Conservation (phyloP, 2,113 vertebrate species). For the Thalassarche chlororhynchos region DNA sequence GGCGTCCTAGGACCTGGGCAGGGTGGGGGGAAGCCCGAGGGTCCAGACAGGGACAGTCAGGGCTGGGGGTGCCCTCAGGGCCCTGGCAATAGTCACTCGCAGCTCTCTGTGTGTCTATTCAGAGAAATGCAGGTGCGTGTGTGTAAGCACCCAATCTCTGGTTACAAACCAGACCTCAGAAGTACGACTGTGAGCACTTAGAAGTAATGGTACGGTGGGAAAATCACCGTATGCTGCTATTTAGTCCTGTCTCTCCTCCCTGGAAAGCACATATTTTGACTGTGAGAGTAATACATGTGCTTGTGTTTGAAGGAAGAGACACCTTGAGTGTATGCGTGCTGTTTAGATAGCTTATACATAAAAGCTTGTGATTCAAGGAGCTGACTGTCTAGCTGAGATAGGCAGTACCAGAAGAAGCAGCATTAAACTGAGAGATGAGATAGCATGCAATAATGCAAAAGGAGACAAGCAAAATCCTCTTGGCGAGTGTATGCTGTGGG, state of each 20-base stretch:
- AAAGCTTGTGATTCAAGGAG: constrained; percentile 30
- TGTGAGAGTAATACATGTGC: not conserved
- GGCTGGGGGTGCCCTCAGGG: not conserved
- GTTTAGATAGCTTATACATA: constrained; percentile 19
- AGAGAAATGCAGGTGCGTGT: not conserved
- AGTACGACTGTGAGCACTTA: not conserved
- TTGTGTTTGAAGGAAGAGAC: constrained; percentile 28
- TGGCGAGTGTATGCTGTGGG: not conserved
- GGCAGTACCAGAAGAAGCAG: not conserved
- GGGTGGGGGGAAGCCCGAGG: accelerated
- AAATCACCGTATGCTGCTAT: not conserved
- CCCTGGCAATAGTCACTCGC: not conserved
- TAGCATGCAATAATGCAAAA: constrained; percentile 31
- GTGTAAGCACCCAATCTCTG: not conserved
- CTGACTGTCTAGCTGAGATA: constrained; percentile 33
- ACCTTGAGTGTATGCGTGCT: not conserved
- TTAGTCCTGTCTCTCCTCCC: not conserved
- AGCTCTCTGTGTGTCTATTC: not conserved
- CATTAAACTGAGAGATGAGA: constrained; percentile 45
- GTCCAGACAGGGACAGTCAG: not conserved
- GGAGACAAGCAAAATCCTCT: not conserved
- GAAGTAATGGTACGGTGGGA: not conserved
- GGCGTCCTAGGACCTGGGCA: not conserved
- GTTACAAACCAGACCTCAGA: not conserved
- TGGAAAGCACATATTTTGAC: constrained; percentile 8